Evolutionary conservation across 1,140 invertebrate genomes (phyloP).

Genomic region (Sycophaga agraensis): DNA sequence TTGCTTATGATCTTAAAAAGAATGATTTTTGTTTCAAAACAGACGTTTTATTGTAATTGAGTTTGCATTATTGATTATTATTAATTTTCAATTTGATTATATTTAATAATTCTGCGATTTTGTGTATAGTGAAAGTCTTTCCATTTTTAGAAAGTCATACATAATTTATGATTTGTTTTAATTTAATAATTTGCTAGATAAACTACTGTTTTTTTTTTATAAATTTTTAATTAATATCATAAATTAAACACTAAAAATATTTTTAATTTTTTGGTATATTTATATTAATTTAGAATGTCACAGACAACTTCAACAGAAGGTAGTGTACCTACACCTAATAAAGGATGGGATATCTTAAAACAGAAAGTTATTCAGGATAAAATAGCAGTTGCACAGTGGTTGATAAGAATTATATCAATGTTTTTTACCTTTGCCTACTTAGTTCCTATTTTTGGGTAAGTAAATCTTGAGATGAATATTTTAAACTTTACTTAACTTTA

Average conservation of each 20-base stretch:
- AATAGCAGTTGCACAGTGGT: conserved; percentile 82
- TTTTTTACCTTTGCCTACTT: conserved; percentile 83
- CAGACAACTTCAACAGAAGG: conserved; percentile 38
- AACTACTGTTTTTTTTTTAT: neutral
- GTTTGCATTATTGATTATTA: too few species aligned
- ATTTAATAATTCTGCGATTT: too few species aligned
- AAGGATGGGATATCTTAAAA: conserved; percentile 66
- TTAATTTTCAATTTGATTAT: too few species aligned
- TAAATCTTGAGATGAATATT: conserved; percentile 28
- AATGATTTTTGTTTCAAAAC: too few species aligned
- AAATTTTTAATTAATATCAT: neutral
- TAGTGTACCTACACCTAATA: conserved; percentile 37
- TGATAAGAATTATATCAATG: conserved; percentile 78
- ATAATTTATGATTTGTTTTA: neutral
- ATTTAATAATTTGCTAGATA: neutral
- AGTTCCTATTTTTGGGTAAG: conserved; percentile 86
- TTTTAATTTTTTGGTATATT: neutral
- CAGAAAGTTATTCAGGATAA: conserved; percentile 78
- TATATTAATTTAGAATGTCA: conserved; percentile 41
- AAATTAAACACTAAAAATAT: neutral
- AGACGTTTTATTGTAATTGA: too few species aligned
- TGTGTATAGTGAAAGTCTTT: conserved; percentile 15
- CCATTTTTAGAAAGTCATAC: conserved; percentile 29
- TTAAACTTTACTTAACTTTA: neutral
- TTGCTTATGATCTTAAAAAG: too few species aligned